Evolutionary conservation across 2,888 invertebrate genomes (phyloP).

Genomic region (Theristus sp.): DNA sequence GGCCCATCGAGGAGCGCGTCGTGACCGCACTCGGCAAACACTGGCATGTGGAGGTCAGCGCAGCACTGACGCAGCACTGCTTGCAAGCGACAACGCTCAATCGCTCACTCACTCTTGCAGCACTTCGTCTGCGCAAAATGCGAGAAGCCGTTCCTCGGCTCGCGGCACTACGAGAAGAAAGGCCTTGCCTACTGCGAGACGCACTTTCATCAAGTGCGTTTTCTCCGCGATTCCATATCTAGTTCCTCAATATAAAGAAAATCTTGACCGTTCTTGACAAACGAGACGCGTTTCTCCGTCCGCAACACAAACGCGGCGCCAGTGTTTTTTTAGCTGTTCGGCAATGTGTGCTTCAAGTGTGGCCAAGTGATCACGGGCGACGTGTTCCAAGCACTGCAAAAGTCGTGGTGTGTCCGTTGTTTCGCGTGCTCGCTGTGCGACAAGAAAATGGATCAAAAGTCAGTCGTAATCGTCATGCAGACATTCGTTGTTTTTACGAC

Average conservation of each 20-base stretch:
- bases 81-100: background rate
- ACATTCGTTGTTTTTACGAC: background rate
- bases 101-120: slow-evolving; percentile 36
- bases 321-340: slow-evolving; percentile 67
- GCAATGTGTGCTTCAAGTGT: slow-evolving; percentile 93
- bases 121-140: slow-evolving; percentile 99
- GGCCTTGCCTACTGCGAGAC: slow-evolving; percentile 96
- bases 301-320: too few species aligned
- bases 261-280: too few species aligned
- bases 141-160: slow-evolving; percentile 96
- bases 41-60: slow-evolving; percentile 77
- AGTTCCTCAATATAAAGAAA: background rate
- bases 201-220: slow-evolving; percentile 60
- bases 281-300: too few species aligned
- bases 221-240: background rate
- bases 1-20: slow-evolving; percentile 94
- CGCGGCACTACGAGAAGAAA: slow-evolving; percentile 94
- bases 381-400: slow-evolving; percentile 80
- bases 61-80: background rate
- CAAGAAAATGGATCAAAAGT: slow-evolving; percentile 47
- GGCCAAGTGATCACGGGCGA: slow-evolving; percentile 94
- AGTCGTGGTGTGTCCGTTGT: slow-evolving; percentile 97
- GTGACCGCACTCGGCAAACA: slow-evolving; percentile 94
- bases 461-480: slow-evolving; percentile 6
- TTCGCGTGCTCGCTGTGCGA: slow-evolving; percentile 95